Conservation (phyloP, 2,888 invertebrate genomes). For the Eulithis prunata region DNA sequence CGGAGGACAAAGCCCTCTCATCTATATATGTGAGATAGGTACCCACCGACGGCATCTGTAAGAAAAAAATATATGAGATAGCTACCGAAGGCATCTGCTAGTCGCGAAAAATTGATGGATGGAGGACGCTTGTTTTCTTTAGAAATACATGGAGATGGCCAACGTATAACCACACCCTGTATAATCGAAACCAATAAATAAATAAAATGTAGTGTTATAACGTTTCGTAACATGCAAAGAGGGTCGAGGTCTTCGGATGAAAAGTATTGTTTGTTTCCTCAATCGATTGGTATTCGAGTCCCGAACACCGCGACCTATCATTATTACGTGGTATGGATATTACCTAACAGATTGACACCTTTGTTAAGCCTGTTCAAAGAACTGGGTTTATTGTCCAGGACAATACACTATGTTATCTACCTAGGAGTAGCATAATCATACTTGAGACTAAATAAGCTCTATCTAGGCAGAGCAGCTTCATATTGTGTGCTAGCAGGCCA, state of each 20-base stretch:
- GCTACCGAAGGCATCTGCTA: no score
- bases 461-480: background rate
- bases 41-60: no score
- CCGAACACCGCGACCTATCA: slow-evolving; percentile 58
- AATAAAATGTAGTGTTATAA: slow-evolving; percentile 19
- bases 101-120: no score
- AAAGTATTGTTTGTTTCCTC: slow-evolving; percentile 68
- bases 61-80: no score
- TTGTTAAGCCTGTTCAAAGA: slow-evolving; percentile 24
- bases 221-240: slow-evolving; percentile 71
- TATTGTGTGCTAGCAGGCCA: no score
- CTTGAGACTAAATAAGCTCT: no score
- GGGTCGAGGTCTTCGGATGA: slow-evolving; percentile 70
- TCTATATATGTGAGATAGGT: no score
- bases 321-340: slow-evolving; percentile 73
- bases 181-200: slow-evolving; percentile 13
- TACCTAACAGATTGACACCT: slow-evolving; percentile 66
- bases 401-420: slow-evolving; percentile 10
- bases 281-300: slow-evolving; percentile 66
- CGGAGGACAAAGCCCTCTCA: no score
- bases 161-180: background rate
- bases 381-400: slow-evolving; percentile 31
- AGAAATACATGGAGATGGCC: no score
- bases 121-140: background rate
- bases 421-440: background rate